phyloP scores from a whole-genome alignment of 2,888 invertebrate genomes.

The Perizoma flavofasciatum region DNA sequence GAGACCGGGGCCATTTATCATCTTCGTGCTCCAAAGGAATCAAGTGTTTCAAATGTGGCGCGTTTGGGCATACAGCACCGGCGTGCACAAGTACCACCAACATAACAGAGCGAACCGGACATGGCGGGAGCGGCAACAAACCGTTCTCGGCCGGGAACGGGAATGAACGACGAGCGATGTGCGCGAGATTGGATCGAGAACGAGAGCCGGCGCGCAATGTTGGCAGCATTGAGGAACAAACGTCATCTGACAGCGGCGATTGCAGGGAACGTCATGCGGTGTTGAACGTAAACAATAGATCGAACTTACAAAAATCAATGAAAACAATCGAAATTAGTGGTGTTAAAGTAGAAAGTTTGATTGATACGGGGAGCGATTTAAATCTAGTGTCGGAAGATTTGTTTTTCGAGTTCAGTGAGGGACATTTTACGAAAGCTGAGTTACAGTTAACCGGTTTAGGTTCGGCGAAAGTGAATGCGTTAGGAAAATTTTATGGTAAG shows the following conservation, averaged over 20 bases:
- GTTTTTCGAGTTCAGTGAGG: neutral
- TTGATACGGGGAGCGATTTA: conserved; percentile 1
- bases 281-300: too few species aligned
- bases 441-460: neutral
- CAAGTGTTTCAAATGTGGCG: conserved; percentile 4
- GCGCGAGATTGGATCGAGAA: neutral
- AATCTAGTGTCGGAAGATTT: neutral
- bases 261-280: neutral
- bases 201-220: neutral
- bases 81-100: conserved; percentile 2
- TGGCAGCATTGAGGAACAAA: neutral
- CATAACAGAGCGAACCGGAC: conserved; percentile 2
- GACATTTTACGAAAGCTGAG: neutral
- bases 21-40: neutral
- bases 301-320: neutral
- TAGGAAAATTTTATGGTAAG: neutral
- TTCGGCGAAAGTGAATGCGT: neutral
- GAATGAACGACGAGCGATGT: neutral
- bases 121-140: too few species aligned
- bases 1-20: neutral
- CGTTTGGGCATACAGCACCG: neutral
- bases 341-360: neutral
- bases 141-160: neutral
- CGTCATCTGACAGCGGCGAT: neutral
- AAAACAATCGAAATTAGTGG: conserved; percentile 1